Base-by-base conservation (phyloP, 2,113 vertebrate genomes). In the Mesembrinibis cayennensis region DNA sequence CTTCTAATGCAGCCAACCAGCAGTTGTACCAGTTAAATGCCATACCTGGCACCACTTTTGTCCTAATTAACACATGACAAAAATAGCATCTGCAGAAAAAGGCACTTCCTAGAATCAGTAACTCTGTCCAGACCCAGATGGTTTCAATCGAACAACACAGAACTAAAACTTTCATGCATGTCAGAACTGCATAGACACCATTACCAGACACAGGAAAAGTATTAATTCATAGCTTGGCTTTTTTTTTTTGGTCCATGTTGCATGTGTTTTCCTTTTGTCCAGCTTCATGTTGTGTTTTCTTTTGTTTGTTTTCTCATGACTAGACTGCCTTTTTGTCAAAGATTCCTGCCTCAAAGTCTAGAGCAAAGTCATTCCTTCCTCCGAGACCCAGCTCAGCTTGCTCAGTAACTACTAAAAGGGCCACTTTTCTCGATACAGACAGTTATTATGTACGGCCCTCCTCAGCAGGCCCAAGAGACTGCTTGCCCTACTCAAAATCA, bases 311-410 rank as follows among this genome's bases (percentile, higher is more conserved):
- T 98, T 97, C 97, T 98, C 95, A 98, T 97, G 98, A 98, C 98
- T 98, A 99, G 98, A 98, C 98, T 97, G 97, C 97, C 91, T 98
- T 98, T 97, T 97, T 99, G 97, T 99, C 99, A 99, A 99, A 99
- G 99, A 99, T 99, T 98, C 98, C 98, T 98, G 98, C 98, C 98
- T 99, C 98, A 97, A 99, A 98, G 97, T 98, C 98, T 97, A 98
- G 98, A 98, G 97, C 96, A 97, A 97, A 98, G 93, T 96, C 97
- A 95, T 97, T 98, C 92, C 93, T 97, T 95, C 98, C 97, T 94
- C 97, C 98, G 97, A 97, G 98, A 96, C 97, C 98, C 89, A 95
- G 96, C 97, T 98, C 99, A 95, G 98, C 98, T 96, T 99, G 98
- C 97, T 98, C 98, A 97, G 95, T 98, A 92, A 91, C 63, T 90